Evolutionary conservation across 1,140 invertebrate species (phyloP), one percentile per base, ranked within the genome.

Genomic region (Brachionus rotundiformis): DNA sequence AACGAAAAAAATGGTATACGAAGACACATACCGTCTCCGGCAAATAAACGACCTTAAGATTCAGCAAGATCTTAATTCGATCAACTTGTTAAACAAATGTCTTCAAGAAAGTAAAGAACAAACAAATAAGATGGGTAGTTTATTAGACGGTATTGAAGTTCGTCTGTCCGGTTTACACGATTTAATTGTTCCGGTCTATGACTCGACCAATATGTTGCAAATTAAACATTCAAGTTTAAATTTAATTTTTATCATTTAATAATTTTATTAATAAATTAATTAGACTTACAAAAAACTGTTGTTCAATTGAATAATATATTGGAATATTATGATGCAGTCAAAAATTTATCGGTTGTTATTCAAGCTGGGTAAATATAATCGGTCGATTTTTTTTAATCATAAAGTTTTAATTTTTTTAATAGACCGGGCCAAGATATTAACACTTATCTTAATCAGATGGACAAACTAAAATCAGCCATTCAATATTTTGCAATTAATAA

Each of bases 331-430:
- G 47, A 79, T 39, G 16, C 76, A 8, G 76, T 79, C 3, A 59
- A 79, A 54, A 59, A 54, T 36, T 39, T 59, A 33, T 59, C 76
- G 8, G 1, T 36, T 11, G 33, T 39, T 0, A 59, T 79, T 41
- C 76, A 63, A 63, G 76, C 76, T 33, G 76, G 76, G 76, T 79
- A 68, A n/a, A n/a, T n/a, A n/a, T n/a, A n/a, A n/a, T n/a, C n/a
- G n/a, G n/a, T n/a, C n/a, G n/a, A n/a, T n/a, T n/a, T n/a, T n/a
- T n/a, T n/a, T n/a, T n/a, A n/a, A n/a, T n/a, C n/a, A n/a, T n/a
- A n/a, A n/a, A n/a, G n/a, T 29, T 54, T 77, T 1, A 47, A 13
- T 79, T 10, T 54, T 19, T 25, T 11, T 44, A 25, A 7, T 39
- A 79, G 76, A 2, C 76, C 59, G 7, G 76, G 76, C 23, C n/a